Evolutionary conservation across 2,113 vertebrate genomes (phyloP).

Genomic region (Lepus europaeus): DNA sequence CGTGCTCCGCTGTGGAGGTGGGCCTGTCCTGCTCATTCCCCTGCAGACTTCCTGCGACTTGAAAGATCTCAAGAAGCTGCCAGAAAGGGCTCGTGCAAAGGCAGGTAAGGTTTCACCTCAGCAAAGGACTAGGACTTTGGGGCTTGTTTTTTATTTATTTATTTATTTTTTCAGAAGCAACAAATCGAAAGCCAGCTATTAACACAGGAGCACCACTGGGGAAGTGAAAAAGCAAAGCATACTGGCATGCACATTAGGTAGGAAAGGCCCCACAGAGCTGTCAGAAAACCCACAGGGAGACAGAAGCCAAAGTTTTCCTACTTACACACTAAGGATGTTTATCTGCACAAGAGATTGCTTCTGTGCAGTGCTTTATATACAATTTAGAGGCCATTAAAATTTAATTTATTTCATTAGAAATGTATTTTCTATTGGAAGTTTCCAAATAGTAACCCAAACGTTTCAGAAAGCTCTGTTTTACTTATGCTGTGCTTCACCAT

Average conservation of each 20-base stretch:
- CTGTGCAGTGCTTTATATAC: conserved; percentile 69
- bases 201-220: conserved; percentile 31
- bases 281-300: conserved; percentile 71
- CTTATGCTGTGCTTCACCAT: conserved; percentile 58
- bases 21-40: conserved; percentile 64
- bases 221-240: conserved; percentile 43
- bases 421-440: conserved; percentile 65
- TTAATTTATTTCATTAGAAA: conserved; percentile 81
- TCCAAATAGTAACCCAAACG: conserved; percentile 71
- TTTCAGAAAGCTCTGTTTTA: conserved; percentile 70
- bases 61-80: conserved; percentile 65
- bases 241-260: conserved; percentile 56
- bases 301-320: conserved; percentile 45
- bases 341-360: conserved; percentile 55
- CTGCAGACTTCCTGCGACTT: conserved; percentile 72
- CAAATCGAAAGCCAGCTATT: conserved; percentile 72
- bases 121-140: not conserved
- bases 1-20: conserved; percentile 47
- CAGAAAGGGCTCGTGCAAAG: conserved; percentile 59
- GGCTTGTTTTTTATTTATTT: not conserved
- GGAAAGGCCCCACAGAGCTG: conserved; percentile 64
- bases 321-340: conserved; percentile 46
- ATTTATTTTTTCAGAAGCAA: not conserved
- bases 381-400: conserved; percentile 76
- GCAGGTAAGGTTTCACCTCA: conserved; percentile 42